Base-by-base conservation (phyloP, 2,888 invertebrate genomes). In the Conistra vaccinii region DNA sequence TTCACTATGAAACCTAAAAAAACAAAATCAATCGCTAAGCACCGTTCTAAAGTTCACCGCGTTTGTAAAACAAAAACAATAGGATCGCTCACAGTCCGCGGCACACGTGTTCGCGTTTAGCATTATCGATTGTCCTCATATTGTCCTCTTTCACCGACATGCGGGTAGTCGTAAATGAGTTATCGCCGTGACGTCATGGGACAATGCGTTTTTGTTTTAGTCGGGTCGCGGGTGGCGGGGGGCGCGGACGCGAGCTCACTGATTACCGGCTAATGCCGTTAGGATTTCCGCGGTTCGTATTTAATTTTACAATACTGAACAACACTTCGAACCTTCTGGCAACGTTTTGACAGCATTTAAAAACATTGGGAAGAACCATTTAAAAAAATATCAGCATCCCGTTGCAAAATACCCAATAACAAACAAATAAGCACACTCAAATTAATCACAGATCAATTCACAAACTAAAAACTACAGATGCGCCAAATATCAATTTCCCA, bases 71-170 rank as follows among this genome's bases (percentile, higher is more conserved):
- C 91, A 91, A 90, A 93, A 93, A 93, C 93, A 93, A 94, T 88
- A 86, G 89, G 80, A 73, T 86, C 81, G 84, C 83, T 88, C 84
- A 85, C 87, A 85, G 86, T 90, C 89, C 89, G 84, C 85, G 85
- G 91, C 91, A 92, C 95, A 95, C 95, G 95, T 95, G 95, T 92
- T 89, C 92, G 85, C 87, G 93, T 93, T 93, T 92, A 93, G 92
- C 91, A 94, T 95, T 95, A 96, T 95, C 95, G 95, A 95, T 94
- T 94, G 93, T 93, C 91, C 92, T 93, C 92, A 93, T 89, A 93
- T 92, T 93, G 93, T 94, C 92, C 93, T 94, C 92, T 91, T 91
- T 91, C 84, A 67, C 78, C 86, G 86, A 80, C 90, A 95, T 95
- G 95, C 95, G 95, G 95, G 95, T 93, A 89, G 89, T 89, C 86